A percentile compares a stretch with the other conserved stretches of the same genome.
phyloP scores from a whole-genome alignment of 1,140 invertebrate genomes.

The Mya arenaria region DNA sequence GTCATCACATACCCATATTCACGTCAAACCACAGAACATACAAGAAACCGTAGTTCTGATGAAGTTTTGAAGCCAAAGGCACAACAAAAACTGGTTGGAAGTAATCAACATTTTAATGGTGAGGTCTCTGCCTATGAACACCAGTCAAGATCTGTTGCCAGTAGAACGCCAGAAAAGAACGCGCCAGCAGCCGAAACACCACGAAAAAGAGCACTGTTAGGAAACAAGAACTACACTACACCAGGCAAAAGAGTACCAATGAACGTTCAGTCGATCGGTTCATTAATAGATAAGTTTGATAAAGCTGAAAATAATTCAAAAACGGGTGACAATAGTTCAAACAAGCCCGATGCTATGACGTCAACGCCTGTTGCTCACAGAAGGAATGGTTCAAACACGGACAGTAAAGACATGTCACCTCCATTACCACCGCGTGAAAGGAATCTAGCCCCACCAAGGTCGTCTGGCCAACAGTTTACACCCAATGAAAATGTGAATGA shows the following conservation, averaged over 20 bases:
- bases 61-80: neutral
- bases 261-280: constrained; percentile 39
- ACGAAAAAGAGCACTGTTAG: constrained; percentile 11
- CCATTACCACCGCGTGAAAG: constrained; percentile 28
- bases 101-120: neutral
- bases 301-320: constrained; percentile 8
- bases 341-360: neutral
- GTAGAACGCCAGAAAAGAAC: neutral
- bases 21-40: neutral
- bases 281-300: constrained; percentile 52
- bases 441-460: neutral
- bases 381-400: neutral
- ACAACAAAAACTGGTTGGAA: neutral
- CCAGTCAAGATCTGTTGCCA: neutral
- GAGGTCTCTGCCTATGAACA: neutral
- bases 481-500: too few relatives aligned
- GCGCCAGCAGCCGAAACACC: neutral
- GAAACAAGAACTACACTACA: constrained; percentile 45
- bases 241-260: constrained; percentile 41
- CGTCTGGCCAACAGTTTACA: neutral
- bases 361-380: constrained; percentile 16
- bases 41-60: neutral
- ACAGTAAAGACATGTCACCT: neutral
- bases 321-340: neutral
- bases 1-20: neutral